Conservation (phyloP, 2,888 invertebrate genomes). For the Conchocele bisecta region DNA sequence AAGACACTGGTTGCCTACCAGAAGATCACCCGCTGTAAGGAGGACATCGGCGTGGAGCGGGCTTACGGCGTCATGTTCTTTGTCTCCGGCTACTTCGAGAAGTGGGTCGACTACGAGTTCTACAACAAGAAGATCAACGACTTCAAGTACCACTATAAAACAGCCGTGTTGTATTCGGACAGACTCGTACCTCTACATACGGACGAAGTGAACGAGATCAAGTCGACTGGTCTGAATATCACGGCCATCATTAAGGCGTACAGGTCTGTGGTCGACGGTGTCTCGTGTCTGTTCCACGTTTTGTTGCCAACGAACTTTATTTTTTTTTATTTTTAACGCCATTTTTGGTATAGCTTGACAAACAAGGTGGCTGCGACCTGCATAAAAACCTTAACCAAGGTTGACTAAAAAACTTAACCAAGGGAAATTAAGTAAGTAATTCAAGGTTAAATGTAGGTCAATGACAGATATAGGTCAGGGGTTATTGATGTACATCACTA, state of each 20-base stretch:
- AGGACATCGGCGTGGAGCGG: constrained; percentile 93
- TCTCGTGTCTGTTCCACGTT: too few relatives aligned
- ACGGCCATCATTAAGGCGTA: constrained; percentile 88
- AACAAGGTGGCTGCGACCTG: too few relatives aligned
- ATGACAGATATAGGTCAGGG: too few relatives aligned
- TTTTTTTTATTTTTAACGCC: too few relatives aligned
- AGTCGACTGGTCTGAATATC: constrained; percentile 84
- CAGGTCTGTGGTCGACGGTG: constrained; percentile 84
- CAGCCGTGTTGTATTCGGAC: constrained; percentile 92
- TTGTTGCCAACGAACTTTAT: too few relatives aligned
- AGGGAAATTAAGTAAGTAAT: too few relatives aligned
- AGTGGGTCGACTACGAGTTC: constrained; percentile 88
- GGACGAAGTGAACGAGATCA: constrained; percentile 86
- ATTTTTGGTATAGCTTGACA: too few relatives aligned
- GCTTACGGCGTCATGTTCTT: constrained; percentile 95
- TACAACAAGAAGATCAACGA: constrained; percentile 92
- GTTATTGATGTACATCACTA: too few relatives aligned
- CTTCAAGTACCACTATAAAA: constrained; percentile 91
- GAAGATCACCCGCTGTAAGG: constrained; percentile 92
- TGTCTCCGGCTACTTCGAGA: constrained; percentile 88
- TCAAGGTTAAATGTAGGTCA: too few relatives aligned
- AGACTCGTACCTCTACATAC: constrained; percentile 87
- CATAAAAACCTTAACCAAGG: too few relatives aligned
- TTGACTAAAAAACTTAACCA: too few relatives aligned
- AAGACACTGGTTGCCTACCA: constrained; percentile 90